A percentile compares a stretch with the other conserved stretches of the same genome.
Conservation (phyloP, 2,888 invertebrate genomes). For the Drosophila multiciliata region DNA sequence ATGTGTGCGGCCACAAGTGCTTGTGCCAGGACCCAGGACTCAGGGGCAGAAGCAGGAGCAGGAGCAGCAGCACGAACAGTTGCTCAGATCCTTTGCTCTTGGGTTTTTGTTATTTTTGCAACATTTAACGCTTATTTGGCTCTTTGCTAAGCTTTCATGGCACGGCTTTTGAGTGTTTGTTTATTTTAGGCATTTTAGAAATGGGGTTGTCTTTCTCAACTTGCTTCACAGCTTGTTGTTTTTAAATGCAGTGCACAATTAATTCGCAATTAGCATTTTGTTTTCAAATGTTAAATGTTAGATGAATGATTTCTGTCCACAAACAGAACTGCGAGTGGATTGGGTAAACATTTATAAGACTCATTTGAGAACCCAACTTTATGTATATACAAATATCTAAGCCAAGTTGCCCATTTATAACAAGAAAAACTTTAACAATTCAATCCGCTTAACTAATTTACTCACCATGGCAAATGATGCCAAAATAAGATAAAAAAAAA, state of each 20-base stretch:
- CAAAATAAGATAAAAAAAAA: conserved; percentile 3
- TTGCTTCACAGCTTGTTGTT: conserved; percentile 63
- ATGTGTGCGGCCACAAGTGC: conserved; percentile 77
- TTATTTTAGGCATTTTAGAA: conserved; percentile 59
- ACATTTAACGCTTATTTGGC: conserved; percentile 80
- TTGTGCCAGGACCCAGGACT: conserved; percentile 55
- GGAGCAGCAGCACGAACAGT: neutral
- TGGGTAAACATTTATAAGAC: neutral
- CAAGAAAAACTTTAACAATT: conserved; percentile 23
- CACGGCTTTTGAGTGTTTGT: conserved; percentile 64
- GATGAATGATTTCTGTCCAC: conserved; percentile 43
- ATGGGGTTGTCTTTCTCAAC: conserved; percentile 18
- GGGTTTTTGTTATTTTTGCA: conserved; percentile 78
- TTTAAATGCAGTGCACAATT: conserved; percentile 75
- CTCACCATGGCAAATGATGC: conserved; percentile 64
- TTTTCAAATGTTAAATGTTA: conserved; percentile 41
- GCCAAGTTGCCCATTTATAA: neutral
- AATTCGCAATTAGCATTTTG: conserved; percentile 78
- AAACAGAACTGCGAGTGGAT: conserved; percentile 12
- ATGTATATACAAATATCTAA: neutral
- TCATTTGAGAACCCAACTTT: conserved; percentile 1
- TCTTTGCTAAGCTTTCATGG: conserved; percentile 73
- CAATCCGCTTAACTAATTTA: conserved; percentile 72
- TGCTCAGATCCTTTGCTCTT: conserved; percentile 28
- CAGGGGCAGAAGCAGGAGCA: neutral